Evolutionary conservation across 2,888 invertebrate genomes (phyloP).

Genomic region (Xanthia togata): DNA sequence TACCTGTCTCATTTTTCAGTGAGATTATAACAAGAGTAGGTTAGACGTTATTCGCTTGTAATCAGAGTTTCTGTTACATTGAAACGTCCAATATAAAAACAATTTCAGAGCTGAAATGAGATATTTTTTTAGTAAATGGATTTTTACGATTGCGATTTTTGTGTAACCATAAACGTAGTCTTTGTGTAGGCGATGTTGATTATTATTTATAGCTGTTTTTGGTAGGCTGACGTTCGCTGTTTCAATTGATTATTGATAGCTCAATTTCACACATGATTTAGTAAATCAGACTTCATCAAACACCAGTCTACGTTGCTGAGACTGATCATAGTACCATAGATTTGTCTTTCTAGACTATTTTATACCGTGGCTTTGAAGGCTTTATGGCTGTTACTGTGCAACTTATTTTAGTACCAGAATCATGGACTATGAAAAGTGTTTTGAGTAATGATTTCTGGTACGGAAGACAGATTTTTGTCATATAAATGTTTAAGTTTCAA

Average conservation of each 20-base stretch:
- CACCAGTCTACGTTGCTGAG: not conserved
- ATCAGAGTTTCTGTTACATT: constrained; percentile 44
- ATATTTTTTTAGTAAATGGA: constrained; percentile 21
- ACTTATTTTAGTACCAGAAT: not conserved
- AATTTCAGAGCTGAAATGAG: constrained; percentile 45
- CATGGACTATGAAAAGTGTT: not conserved
- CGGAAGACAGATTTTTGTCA: too few species aligned
- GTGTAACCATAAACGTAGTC: not conserved
- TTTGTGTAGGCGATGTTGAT: constrained; percentile 21
- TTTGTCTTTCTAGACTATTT: not conserved
- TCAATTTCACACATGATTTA: constrained; percentile 33
- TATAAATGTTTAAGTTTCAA: not conserved
- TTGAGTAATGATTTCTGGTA: not conserved
- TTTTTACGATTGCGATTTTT: constrained; percentile 18
- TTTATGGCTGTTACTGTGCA: not conserved
- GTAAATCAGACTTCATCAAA: constrained; percentile 12
- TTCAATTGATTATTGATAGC: constrained; percentile 8
- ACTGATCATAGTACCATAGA: not conserved
- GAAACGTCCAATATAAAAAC: constrained; percentile 30
- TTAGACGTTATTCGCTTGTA: constrained; percentile 56
- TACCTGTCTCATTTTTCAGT: constrained; percentile 45
- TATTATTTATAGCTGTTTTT: constrained; percentile 27
- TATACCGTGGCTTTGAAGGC: not conserved
- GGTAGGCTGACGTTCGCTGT: not conserved
- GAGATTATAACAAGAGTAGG: constrained; percentile 43